These are phyloP conservation scores for Pogonophryne albipinna DNA, from an alignment of 2,797 vertebrate species.

Conservation along the genomic window DNA sequence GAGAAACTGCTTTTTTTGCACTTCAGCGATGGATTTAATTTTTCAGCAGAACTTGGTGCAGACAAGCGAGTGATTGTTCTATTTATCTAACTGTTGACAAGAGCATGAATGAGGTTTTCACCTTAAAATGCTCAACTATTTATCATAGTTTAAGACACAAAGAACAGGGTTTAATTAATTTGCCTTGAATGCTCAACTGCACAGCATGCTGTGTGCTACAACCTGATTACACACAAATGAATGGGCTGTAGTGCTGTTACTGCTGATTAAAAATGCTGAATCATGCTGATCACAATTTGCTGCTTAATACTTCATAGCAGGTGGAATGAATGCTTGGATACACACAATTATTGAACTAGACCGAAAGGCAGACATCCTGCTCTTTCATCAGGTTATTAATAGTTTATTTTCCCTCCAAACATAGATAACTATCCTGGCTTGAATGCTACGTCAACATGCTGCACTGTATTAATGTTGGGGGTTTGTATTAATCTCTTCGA, in stretches of 20 bases:
- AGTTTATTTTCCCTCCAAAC: not conserved
- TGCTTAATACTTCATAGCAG: not conserved
- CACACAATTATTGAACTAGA: not conserved
- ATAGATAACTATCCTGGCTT: not conserved
- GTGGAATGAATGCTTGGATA: not conserved
- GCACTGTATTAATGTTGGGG: slow-evolving; percentile 2
- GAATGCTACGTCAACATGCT: not conserved
- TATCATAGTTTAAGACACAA: not conserved
- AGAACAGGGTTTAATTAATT: not conserved
- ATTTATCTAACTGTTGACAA: not conserved
- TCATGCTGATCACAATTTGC: slow-evolving; percentile 15
- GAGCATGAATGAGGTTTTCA: not conserved
- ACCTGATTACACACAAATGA: slow-evolving; percentile 20
- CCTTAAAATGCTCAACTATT: not conserved
- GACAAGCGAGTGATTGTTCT: not conserved
- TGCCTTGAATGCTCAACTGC: not conserved
- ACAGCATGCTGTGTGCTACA: slow-evolving; percentile 9
- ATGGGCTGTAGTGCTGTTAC: slow-evolving; percentile 2
- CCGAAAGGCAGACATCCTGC: not conserved
- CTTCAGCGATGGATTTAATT: too few species aligned
- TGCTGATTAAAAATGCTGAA: not conserved
- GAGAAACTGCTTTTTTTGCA: too few species aligned
- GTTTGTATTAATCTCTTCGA: slow-evolving; percentile 2
- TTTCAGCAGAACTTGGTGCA: not conserved
- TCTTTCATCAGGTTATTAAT: not conserved